Percentiles rank a stretch among this genome's conserved stretches.
These are phyloP conservation scores for Lampropteryx suffumata DNA, from an alignment of 2,888 invertebrate species.

Conservation along the genomic window DNA sequence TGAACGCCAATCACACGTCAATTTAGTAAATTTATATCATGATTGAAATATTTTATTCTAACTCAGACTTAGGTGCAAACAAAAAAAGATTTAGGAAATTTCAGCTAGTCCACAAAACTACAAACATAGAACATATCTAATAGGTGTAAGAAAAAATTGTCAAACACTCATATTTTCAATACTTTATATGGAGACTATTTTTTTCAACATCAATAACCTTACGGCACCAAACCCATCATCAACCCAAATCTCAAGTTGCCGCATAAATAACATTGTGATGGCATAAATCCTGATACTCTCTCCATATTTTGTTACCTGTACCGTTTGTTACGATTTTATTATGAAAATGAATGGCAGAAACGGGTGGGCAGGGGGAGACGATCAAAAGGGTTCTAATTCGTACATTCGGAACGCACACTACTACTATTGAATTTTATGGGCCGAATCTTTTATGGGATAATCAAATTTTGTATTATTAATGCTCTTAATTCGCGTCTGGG, in stretches of 20 bases:
- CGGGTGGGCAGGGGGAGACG: slow-evolving; percentile 51
- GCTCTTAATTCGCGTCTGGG: slow-evolving; percentile 67
- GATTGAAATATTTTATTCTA: too few relatives aligned
- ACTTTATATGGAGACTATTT: not conserved
- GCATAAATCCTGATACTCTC: slow-evolving; percentile 75
- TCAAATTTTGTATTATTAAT: slow-evolving; percentile 83
- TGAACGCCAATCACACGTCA: too few relatives aligned
- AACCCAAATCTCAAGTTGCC: slow-evolving; percentile 60
- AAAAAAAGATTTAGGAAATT: too few relatives aligned
- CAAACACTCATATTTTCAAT: not conserved
- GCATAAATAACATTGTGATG: slow-evolving; percentile 71
- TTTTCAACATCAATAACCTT: slow-evolving; percentile 25
- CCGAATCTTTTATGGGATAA: slow-evolving; percentile 82
- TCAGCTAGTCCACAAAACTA: too few relatives aligned
- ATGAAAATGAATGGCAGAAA: slow-evolving; percentile 81
- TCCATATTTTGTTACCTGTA: slow-evolving; percentile 81
- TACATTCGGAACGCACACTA: slow-evolving; percentile 76
- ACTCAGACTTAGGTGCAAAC: too few relatives aligned
- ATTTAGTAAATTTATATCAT: too few relatives aligned
- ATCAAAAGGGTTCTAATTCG: slow-evolving; percentile 82
- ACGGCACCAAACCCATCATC: slow-evolving; percentile 45
- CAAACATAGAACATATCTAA: too few relatives aligned
- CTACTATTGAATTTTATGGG: slow-evolving; percentile 79
- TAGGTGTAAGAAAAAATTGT: too few relatives aligned
- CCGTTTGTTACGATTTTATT: slow-evolving; percentile 82